phyloP scores from a whole-genome alignment of 2,797 vertebrate genomes.

The Eulemur albifrons region DNA sequence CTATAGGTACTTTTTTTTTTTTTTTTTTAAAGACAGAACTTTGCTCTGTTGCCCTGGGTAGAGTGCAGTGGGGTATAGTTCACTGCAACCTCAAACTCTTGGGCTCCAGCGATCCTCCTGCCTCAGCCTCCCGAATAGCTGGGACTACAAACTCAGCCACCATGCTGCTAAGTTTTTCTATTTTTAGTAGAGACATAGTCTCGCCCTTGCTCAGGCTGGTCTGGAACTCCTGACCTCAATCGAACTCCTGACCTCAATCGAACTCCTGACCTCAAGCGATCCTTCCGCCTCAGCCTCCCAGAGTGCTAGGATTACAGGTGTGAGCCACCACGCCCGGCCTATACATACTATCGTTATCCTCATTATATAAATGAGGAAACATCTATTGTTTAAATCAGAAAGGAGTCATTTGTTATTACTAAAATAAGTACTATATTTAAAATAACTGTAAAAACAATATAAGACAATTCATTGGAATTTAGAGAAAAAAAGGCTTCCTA shows the following conservation, averaged over 20 bases:
- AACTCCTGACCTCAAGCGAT: neutral
- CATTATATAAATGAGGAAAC: no score
- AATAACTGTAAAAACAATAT: no score
- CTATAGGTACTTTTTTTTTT: neutral
- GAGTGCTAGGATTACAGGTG: no score
- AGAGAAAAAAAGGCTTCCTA: no score
- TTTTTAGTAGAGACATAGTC: neutral
- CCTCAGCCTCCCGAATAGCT: neutral
- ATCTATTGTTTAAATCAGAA: no score
- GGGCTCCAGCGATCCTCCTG: neutral
- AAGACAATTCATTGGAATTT: no score
- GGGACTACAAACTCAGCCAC: no score
- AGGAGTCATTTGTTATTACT: no score
- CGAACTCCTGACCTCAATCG: neutral
- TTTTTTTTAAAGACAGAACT: neutral
- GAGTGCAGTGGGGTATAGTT: neutral
- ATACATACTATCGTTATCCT: no score
- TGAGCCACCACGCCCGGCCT: neutral
- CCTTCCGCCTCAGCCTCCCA: neutral
- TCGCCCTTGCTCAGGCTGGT: neutral
- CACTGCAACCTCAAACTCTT: neutral
- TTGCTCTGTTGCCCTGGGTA: neutral
- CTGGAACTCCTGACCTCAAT: neutral
- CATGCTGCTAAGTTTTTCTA: neutral
- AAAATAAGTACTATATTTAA: no score